Conservation (phyloP, 2,113 vertebrate genomes). For the Athene cunicularia region DNA sequence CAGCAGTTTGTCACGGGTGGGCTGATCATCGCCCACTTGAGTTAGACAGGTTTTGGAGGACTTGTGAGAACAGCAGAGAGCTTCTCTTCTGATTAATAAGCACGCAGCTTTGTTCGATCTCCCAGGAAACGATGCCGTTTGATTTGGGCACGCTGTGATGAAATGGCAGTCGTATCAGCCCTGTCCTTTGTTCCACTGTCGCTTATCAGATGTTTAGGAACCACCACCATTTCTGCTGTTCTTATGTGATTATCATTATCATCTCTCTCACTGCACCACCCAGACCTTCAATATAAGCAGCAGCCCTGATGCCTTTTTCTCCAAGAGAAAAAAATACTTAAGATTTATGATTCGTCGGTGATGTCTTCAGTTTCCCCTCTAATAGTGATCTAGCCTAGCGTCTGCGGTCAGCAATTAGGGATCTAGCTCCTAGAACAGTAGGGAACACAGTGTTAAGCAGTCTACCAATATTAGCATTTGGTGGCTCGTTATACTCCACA, state of each 20-base stretch:
- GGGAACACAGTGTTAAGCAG: not conserved
- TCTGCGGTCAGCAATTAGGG: not conserved
- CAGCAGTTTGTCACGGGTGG: slow-evolving; percentile 49
- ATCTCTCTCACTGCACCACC: not conserved
- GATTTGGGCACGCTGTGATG: slow-evolving; percentile 11
- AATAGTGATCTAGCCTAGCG: not conserved
- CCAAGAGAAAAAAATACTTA: not conserved
- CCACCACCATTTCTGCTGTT: not conserved
- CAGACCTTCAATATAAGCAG: not conserved
- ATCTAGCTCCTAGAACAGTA: not conserved
- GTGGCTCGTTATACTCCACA: not conserved
- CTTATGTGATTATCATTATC: not conserved
- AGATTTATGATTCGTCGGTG: not conserved
- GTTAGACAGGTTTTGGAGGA: slow-evolving; percentile 47
- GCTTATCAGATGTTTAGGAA: not conserved
- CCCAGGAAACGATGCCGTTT: slow-evolving; percentile 22
- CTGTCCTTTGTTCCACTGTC: slow-evolving; percentile 25
- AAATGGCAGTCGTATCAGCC: slow-evolving; percentile 31
- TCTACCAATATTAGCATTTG: not conserved
- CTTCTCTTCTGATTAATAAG: slow-evolving; percentile 43
- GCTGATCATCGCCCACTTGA: slow-evolving; percentile 51
- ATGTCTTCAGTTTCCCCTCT: not conserved
- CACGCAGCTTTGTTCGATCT: not conserved
- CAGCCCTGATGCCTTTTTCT: not conserved
- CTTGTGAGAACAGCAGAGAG: slow-evolving; percentile 27